phyloP scores from a whole-genome alignment of 2,113 vertebrate genomes.

The Colius striatus region DNA sequence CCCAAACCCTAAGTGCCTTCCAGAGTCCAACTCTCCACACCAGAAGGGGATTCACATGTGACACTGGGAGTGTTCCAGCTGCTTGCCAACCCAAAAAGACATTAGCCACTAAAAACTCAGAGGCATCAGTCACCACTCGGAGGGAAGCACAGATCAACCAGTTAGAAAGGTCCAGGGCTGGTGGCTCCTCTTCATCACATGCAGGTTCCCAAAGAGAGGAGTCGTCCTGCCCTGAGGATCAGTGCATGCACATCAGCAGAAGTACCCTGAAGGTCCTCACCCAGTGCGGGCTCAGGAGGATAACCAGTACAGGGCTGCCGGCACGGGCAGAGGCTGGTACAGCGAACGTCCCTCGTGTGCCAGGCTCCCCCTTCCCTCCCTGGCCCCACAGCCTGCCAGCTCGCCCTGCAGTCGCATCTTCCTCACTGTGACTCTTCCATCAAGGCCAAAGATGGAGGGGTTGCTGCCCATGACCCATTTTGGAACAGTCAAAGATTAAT shows the following conservation, averaged over 20 bases:
- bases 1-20: not conserved
- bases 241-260: conserved; percentile 18
- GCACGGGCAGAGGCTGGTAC: not conserved
- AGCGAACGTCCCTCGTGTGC: accelerated
- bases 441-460: not conserved
- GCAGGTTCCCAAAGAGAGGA: conserved; percentile 40
- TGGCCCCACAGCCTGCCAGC: not conserved
- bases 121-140: not conserved
- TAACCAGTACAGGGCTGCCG: not conserved
- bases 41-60: not conserved
- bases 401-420: not conserved
- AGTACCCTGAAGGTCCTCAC: not conserved
- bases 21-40: not conserved
- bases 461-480: not conserved
- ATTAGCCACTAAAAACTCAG: not conserved
- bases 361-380: not conserved
- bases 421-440: not conserved
- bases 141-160: not conserved
- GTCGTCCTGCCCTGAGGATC: not conserved
- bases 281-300: not conserved
- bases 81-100: not conserved
- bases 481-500: not conserved
- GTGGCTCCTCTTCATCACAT: conserved; percentile 50
- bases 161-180: not conserved
- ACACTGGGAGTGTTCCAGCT: not conserved